phyloP scores from a whole-genome alignment of 2,888 invertebrate species.

The Xanthostigma xanthostigma region DNA sequence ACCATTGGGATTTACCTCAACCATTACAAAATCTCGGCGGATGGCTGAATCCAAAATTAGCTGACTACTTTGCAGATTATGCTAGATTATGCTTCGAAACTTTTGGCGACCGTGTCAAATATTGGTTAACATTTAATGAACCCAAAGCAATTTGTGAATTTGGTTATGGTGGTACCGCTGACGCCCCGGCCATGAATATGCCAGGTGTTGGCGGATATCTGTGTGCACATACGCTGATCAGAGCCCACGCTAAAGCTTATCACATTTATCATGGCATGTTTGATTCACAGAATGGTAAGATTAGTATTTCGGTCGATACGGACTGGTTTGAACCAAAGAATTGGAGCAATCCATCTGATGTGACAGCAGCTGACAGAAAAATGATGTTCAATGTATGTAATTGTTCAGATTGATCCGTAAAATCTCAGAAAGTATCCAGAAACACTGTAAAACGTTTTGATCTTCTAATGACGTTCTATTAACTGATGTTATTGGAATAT shows the following conservation, averaged over 20 bases:
- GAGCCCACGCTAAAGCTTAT: slow-evolving; percentile 31
- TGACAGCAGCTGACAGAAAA: slow-evolving; percentile 32
- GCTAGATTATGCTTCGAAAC: slow-evolving; percentile 26
- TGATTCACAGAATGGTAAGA: slow-evolving; percentile 14
- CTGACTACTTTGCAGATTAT: slow-evolving; percentile 47
- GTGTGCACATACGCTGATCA: slow-evolving; percentile 45
- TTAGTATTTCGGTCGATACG: neutral
- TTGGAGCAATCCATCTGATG: slow-evolving; percentile 19
- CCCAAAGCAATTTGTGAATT: neutral
- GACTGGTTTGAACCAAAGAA: neutral
- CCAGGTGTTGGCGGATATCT: slow-evolving; percentile 49
- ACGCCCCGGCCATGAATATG: slow-evolving; percentile 41
- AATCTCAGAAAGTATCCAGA: slow-evolving; percentile 3
- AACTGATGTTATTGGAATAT: too few relatives aligned
- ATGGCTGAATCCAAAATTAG: slow-evolving; percentile 49
- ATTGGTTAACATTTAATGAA: slow-evolving; percentile 8
- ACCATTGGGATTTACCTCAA: slow-evolving; percentile 42
- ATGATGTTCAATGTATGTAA: slow-evolving; percentile 35
- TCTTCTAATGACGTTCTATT: too few relatives aligned
- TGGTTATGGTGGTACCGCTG: slow-evolving; percentile 34
- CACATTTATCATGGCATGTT: slow-evolving; percentile 28
- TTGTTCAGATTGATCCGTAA: too few relatives aligned
- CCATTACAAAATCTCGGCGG: slow-evolving; percentile 49
- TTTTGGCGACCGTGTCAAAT: slow-evolving; percentile 20
- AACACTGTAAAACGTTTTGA: neutral